phyloP scores from a whole-genome alignment of 2,113 vertebrate species.

The Eurystomus gularis region DNA sequence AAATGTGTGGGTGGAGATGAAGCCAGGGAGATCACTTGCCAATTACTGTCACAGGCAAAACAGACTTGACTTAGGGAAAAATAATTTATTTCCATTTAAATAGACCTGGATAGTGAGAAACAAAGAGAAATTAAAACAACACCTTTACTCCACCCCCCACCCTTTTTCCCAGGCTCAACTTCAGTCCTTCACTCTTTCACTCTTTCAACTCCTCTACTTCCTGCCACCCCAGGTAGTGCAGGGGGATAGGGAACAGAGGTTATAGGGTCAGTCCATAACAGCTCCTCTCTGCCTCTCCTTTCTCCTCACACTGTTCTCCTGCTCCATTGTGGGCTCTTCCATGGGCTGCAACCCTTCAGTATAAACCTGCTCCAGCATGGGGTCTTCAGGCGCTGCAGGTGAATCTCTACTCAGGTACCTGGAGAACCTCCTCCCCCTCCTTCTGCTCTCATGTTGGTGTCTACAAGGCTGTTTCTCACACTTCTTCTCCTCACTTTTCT shows the following conservation, averaged over 20 bases:
- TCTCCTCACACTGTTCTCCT: not conserved
- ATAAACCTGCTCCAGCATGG: not conserved
- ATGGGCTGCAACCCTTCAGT: not conserved
- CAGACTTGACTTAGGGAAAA: not conserved
- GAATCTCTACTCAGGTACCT: not conserved
- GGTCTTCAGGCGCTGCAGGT: not conserved
- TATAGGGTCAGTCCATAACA: not conserved
- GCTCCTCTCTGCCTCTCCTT: not conserved
- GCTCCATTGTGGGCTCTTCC: not conserved
- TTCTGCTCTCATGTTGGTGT: not conserved
- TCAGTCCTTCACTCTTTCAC: not conserved
- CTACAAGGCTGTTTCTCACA: not conserved
- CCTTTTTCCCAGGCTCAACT: not conserved
- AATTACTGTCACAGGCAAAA: rapidly evolving
- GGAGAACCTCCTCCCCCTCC: not conserved
- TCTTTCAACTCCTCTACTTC: not conserved
- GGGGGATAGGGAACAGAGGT: too few relatives aligned
- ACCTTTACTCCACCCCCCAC: not conserved
- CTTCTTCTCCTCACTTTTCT: not conserved
- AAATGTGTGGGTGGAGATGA: not conserved
- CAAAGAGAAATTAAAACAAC: not conserved
- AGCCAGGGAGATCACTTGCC: too few relatives aligned
- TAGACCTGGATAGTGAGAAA: not conserved
- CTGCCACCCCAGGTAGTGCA: rapidly evolving
- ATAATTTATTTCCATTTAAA: not conserved